These are phyloP conservation scores for Dinocampus coccinellae DNA, from an alignment of 2,888 invertebrate species.

Conservation along the genomic window DNA sequence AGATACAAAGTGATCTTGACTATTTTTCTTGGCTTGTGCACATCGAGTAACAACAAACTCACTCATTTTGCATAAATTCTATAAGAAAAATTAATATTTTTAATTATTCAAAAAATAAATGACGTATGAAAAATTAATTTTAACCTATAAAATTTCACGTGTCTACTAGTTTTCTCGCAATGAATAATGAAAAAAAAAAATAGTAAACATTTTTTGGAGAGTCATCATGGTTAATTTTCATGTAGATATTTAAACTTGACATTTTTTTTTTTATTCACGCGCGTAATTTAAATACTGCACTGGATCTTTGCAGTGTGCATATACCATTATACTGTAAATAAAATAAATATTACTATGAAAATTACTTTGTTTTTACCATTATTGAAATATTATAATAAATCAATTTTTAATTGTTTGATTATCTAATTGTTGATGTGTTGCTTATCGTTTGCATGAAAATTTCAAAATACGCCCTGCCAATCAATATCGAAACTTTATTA, in stretches of 20 bases:
- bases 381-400: too few species aligned
- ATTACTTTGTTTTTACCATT: too few species aligned
- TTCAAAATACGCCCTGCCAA: too few species aligned
- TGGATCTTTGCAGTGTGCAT: too few species aligned
- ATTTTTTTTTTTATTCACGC: not conserved
- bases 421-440: too few species aligned
- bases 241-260: not conserved
- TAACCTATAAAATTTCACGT: not conserved
- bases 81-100: not conserved
- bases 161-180: too few species aligned
- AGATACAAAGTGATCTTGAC: constrained; percentile 44
- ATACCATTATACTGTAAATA: too few species aligned
- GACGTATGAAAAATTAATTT: not conserved
- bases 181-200: too few species aligned
- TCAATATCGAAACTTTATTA: too few species aligned
- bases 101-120: not conserved
- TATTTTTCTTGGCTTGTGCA: constrained; percentile 35
- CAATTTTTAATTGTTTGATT: too few species aligned
- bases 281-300: not conserved
- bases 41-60: constrained; percentile 23
- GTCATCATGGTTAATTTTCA: not conserved
- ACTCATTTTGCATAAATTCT: constrained; percentile 3
- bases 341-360: too few species aligned
- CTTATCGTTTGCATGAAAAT: too few species aligned
- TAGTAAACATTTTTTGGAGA: not conserved